phyloP scores from a whole-genome alignment of 2,113 vertebrate species.

The Diadophis punctatus region DNA sequence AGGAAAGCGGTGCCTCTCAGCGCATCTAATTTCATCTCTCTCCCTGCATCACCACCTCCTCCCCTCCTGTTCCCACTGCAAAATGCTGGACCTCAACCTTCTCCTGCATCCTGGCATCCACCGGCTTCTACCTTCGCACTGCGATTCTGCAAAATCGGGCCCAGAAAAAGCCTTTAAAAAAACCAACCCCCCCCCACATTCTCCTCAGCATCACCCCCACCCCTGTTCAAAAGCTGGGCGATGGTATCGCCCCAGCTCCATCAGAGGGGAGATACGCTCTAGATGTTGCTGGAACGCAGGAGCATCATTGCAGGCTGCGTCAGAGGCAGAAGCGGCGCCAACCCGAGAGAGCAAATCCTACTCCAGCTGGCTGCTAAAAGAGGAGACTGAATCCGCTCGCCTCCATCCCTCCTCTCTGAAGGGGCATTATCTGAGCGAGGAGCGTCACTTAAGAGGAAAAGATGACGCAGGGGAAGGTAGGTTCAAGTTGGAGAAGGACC shows the following conservation, averaged over 20 bases:
- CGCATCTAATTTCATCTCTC: neutral
- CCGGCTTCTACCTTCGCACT: neutral
- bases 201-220: neutral
- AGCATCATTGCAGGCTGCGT: conserved; percentile 50
- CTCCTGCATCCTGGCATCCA: neutral
- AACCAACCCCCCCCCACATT: too few species aligned
- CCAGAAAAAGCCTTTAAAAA: neutral
- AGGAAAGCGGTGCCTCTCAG: neutral
- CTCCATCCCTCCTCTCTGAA: neutral
- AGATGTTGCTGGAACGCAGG: conserved; percentile 67
- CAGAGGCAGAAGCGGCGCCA: neutral
- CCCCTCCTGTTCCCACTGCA: neutral
- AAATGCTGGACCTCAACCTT: neutral
- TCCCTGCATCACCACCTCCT: neutral
- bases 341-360: neutral
- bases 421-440: neutral
- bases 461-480: conserved; percentile 95
- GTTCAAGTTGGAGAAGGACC: neutral
- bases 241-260: conserved; percentile 65
- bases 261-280: conserved; percentile 38
- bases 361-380: fast-evolving
- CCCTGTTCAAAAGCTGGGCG: conserved; percentile 13
- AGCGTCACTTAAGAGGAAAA: conserved; percentile 37
- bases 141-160: neutral
- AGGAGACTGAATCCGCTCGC: fast-evolving